These are phyloP conservation scores for Diabrotica undecimpunctata DNA, from an alignment of 1,140 invertebrate species.

Conservation along the genomic window DNA sequence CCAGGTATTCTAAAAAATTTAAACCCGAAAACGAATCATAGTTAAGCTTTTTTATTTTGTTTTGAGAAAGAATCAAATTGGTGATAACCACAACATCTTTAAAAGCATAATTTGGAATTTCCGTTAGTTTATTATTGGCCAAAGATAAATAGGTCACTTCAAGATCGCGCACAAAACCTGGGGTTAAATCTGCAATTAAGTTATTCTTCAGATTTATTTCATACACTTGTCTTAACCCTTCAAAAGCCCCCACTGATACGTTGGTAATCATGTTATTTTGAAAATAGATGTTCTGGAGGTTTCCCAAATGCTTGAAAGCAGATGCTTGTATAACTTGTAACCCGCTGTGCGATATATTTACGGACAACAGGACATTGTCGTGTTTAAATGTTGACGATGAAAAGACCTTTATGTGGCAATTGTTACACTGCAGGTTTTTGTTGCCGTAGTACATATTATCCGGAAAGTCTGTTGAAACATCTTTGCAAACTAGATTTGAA, in stretches of 20 bases:
- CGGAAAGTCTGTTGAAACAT: conserved; percentile 36
- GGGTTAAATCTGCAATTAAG: conserved; percentile 26
- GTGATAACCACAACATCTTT: conserved; percentile 28
- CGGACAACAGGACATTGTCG: conserved; percentile 30
- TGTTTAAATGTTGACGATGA: conserved; percentile 32
- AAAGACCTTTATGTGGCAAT: conserved; percentile 36
- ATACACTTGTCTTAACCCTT: conserved; percentile 32
- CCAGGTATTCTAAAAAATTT: conserved; percentile 36
- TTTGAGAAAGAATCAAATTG: conserved; percentile 37
- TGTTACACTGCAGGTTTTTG: conserved; percentile 33
- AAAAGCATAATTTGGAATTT: conserved; percentile 33
- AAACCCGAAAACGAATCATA: conserved; percentile 35
- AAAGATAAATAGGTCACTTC: conserved; percentile 33
- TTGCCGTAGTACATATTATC: conserved; percentile 35
- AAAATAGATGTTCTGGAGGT: conserved; percentile 36
- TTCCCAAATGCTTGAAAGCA: conserved; percentile 34
- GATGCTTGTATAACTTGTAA: conserved; percentile 26
- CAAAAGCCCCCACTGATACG: conserved; percentile 34
- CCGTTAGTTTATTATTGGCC: conserved; percentile 33
- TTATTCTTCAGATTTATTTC: conserved; percentile 40
- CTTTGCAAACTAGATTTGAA: conserved; percentile 24
- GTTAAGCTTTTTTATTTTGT: conserved; percentile 32
- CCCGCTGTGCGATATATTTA: conserved; percentile 37
- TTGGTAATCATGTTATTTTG: conserved; percentile 35
- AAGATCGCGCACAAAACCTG: conserved; percentile 34